Percentiles rank a stretch among this genome's conserved stretches.
These are phyloP conservation scores for Drosophila kohkoa DNA, from an alignment of 1,140 invertebrate species.

Conservation along the genomic window DNA sequence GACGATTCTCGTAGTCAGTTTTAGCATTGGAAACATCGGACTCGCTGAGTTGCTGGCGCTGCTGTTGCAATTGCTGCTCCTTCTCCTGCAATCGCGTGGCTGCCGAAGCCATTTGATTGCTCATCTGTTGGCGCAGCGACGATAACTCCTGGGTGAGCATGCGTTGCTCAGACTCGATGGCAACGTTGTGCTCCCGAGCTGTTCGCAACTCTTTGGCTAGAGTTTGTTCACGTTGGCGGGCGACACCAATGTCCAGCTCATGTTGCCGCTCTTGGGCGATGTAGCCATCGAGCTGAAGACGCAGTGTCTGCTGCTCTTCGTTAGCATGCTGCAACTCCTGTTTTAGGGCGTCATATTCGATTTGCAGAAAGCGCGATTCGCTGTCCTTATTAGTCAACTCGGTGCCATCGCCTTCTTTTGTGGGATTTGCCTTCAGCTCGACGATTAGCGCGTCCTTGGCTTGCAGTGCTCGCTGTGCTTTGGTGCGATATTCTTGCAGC, in stretches of 20 bases:
- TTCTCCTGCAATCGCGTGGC: slow-evolving; percentile 79
- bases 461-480: slow-evolving; percentile 91
- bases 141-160: slow-evolving; percentile 76
- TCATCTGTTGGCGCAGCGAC: slow-evolving; percentile 77
- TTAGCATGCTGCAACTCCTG: slow-evolving; percentile 63
- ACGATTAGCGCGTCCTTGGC: slow-evolving; percentile 92
- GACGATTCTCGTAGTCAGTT: slow-evolving; percentile 88
- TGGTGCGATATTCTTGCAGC: slow-evolving; percentile 89
- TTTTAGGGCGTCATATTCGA: slow-evolving; percentile 67
- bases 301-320: slow-evolving; percentile 59
- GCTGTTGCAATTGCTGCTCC: slow-evolving; percentile 64
- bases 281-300: slow-evolving; percentile 65
- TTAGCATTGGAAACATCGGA: slow-evolving; percentile 50
- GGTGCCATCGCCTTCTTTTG: background rate
- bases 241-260: slow-evolving; percentile 45
- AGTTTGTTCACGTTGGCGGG: slow-evolving; percentile 56
- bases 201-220: slow-evolving; percentile 63
- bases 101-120: slow-evolving; percentile 75
- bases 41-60: slow-evolving; percentile 62
- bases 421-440: slow-evolving; percentile 86
- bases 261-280: slow-evolving; percentile 49
- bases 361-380: slow-evolving; percentile 67
- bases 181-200: slow-evolving; percentile 52
- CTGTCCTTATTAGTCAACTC: slow-evolving; percentile 48
- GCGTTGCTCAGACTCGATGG: slow-evolving; percentile 68